Base-by-base conservation (phyloP, 2,888 invertebrate genomes). In the Trissonchulus latispiculum region DNA sequence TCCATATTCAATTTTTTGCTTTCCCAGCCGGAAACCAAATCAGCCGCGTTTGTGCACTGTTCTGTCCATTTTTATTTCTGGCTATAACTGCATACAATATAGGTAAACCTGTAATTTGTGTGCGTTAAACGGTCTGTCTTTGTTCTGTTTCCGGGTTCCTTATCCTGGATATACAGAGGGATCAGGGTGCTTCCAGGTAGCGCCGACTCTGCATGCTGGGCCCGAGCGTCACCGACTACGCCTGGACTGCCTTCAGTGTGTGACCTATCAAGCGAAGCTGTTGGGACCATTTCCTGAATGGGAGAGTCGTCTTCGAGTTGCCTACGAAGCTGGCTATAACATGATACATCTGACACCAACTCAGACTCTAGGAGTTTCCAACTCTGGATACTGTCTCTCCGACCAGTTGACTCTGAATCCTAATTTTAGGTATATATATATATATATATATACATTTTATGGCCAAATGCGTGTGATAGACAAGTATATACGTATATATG, bases 271-370 rank as follows among this genome's bases (percentile, higher is more conserved):
- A 75, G 86, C 93, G 61, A 99, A 99, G 87, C 89, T 90, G 81
- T 87, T 99, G 69, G 97, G 97, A 2, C 89, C 91, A 61, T 89
- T 99, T 79, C 86, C 89, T 74, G 90, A 91, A 62, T 99, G 99
- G 99, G 90, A 91, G 83, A 84, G 86, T 37, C 90, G 91, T 81
- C 86, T 99, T 77, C 86, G 88, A 76, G 93, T 95, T 69, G 88
- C 93, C 70, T 88, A 89, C 82, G 91, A 94, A 84, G 88, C 90
- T 76, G 95, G 95, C 32, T 99, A 97, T 86, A 99, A 99, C 85
- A 89, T 95, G 88, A 87, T 97, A 74, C 97, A 97, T 86, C 93
- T 97, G 84, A 95, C 96, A 35, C 96, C 97, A 1, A 89, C 96
- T 77, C 96, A 95, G 87, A 90, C 91, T 86, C 87, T 99, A 36